Base-by-base conservation (phyloP, 2,888 invertebrate species). In the Tribolium freemani region DNA sequence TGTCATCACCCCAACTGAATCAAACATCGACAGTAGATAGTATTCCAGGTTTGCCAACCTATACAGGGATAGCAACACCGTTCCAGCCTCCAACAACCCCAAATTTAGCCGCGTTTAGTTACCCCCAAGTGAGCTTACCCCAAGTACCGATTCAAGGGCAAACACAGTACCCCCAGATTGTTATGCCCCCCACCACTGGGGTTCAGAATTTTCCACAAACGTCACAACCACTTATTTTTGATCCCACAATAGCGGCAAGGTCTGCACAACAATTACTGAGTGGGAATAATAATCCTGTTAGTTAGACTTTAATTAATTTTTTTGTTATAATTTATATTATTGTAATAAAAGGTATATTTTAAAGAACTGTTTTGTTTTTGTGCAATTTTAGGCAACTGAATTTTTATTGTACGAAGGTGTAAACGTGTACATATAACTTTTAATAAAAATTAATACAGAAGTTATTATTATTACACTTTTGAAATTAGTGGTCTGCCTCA, bases 161-260 rank as follows among this genome's bases (percentile, higher is more conserved):
- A 60, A 0, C 60, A 16, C 51, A 51, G 20, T 57, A 26, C 20
- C 74, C 73, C 6, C 74, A 60, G 44, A 46, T 53, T 20, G 44
- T 11, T 30, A 30, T 50, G 64, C 64, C 77, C 74, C 72, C 78
- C 71, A 60, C 57, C 53, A 21, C 44, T 66, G 48, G 53, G 26
- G 10, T 54, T 6, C 69, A 50, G 13, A 61, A 6, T 57, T 71
- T 57, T 10, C 66, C 64, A 45, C 76, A 57, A 46, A 58, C 57
- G 63, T 66, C 58, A 64, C 81, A 80, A 68, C 77, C 81, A 0
- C 73, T 86, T 20, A 80, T 86, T 70, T 86, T 83, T 76, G 86
- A 87, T 79, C 86, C 86, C 0, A 84, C 84, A 31, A 84, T 87
- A 69, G 87, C 87, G 3, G 86, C 86, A 3, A 81, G 82, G 72